Evolutionary conservation across 2,797 vertebrate genomes (phyloP), one percentile per base, ranked within the genome.

Genomic region (Falco berigora): DNA sequence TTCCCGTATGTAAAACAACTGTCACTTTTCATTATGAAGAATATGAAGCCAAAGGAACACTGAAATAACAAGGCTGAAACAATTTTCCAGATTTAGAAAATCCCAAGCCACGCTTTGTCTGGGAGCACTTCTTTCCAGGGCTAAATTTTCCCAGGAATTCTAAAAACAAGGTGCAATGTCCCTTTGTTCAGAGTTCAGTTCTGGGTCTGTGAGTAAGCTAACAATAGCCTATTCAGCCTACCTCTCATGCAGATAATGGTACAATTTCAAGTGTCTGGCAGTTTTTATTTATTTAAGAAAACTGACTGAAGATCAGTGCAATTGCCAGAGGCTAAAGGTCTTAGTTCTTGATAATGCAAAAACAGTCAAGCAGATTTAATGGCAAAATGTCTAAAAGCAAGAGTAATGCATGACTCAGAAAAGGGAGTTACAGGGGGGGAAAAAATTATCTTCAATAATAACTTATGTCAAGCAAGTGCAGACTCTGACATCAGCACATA

Each of bases 1-100:
- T 93, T 89, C 83, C 68, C 84, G 78, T 44, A 81, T 75, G 89
- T 79, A 85, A 66, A 96, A 91, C 74, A 93, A 93, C 71, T 92
- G 92, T 77, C 81, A 90, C 80, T 63, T 72, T 61, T 96, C 87
- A 90, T 96, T 83, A 91, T 28, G 85, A 85, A 92, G 16, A 82
- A 71, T 84, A 85, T 9, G 59, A 95, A 87, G 52, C 49, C 86
- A 73, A 88, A 72, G 36, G 63, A 93, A 81, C 63, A 75, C 63
- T 58, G 84, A 87, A 95, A 91, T 56, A 96, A 79, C 44, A 75
- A 86, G 82, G 75, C 77, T 72, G 69, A 91, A 94, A 87, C 15
- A 59, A 52, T 69, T 76, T 82, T 76, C 80, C 73, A 93, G 79
- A 92, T 92, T 86, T 74, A 92, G 75, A 93, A 93, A 91, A 95